Conservation (phyloP, 2,113 vertebrate species). For the Urocynchramus pylzowi region DNA sequence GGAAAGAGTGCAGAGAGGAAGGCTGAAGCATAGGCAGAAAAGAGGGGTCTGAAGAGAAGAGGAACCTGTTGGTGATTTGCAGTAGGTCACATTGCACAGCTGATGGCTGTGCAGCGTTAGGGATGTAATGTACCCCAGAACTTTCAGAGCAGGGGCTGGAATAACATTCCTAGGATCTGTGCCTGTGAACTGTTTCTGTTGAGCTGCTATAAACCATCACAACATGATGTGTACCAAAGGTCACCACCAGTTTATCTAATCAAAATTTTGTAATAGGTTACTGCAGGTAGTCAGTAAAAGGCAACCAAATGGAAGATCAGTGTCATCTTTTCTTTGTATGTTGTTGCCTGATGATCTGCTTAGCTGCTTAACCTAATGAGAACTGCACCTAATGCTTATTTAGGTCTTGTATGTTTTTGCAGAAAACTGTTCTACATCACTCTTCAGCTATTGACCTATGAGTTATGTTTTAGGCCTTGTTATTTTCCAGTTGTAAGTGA, state of each 20-base stretch:
- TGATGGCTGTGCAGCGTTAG: not conserved
- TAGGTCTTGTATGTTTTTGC: not conserved
- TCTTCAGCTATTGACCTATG: not conserved
- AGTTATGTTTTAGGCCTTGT: not conserved
- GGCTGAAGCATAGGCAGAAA: not conserved
- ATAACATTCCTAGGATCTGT: not conserved
- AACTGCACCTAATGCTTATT: not conserved
- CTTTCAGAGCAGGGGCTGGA: not conserved
- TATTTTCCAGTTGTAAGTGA: not conserved
- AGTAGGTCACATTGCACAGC: not conserved
- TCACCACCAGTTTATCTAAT: not conserved
- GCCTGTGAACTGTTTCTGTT: fast-evolving
- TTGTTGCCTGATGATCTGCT: not conserved
- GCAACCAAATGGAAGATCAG: not conserved
- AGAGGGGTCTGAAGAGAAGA: not conserved
- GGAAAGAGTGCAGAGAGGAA: not conserved
- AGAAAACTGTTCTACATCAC: not conserved
- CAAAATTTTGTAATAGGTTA: not conserved
- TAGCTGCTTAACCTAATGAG: not conserved
- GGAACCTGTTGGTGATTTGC: not conserved
- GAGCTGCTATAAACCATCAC: not conserved
- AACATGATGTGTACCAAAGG: not conserved
- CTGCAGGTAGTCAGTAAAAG: not conserved
- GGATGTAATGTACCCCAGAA: too few relatives aligned
- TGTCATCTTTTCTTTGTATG: not conserved